A percentile compares a stretch with the other conserved stretches of the same genome.
Conservation (phyloP, 2,888 invertebrate genomes). For the Microchrysa polita region DNA sequence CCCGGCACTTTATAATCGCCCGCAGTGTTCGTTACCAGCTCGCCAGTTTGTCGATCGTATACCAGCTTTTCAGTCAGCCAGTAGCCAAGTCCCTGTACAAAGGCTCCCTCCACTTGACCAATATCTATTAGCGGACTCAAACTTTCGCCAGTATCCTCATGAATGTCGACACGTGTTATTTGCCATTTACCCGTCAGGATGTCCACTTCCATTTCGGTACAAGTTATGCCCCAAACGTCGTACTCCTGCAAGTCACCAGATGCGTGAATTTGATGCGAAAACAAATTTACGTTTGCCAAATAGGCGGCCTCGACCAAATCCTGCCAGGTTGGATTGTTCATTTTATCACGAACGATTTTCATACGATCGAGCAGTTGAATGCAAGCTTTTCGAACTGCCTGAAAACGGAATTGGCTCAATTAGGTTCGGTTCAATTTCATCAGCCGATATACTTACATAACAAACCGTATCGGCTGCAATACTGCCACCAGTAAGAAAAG, state of each 20-base stretch:
- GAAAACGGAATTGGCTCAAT: constrained; percentile 23
- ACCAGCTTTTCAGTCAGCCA: constrained; percentile 75
- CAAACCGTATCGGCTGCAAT: constrained; percentile 72
- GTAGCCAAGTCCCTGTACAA: constrained; percentile 75
- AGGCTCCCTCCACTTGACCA: constrained; percentile 78
- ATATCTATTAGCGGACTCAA: constrained; percentile 74
- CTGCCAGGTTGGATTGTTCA: constrained; percentile 67
- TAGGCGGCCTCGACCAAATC: constrained; percentile 67
- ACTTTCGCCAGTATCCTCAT: constrained; percentile 75
- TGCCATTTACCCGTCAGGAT: constrained; percentile 76
- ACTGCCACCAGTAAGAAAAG: constrained; percentile 72
- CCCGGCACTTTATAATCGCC: constrained; percentile 81
- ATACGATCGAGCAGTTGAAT: constrained; percentile 68
- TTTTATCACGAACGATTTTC: constrained; percentile 67
- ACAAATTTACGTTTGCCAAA: constrained; percentile 66
- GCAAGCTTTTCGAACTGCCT: constrained; percentile 69
- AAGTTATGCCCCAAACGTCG: constrained; percentile 69
- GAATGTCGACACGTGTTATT: constrained; percentile 71
- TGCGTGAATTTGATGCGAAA: constrained; percentile 68
- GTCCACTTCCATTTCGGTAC: constrained; percentile 77
- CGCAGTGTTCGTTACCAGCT: constrained; percentile 73
- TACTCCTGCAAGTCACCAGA: constrained; percentile 66
- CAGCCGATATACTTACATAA: constrained; percentile 63
- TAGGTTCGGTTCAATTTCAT: too few relatives aligned
- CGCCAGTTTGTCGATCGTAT: constrained; percentile 69